These are phyloP conservation scores for Drosophila cyrtoloma DNA, from an alignment of 2,888 invertebrate genomes.

Conservation along the genomic window DNA sequence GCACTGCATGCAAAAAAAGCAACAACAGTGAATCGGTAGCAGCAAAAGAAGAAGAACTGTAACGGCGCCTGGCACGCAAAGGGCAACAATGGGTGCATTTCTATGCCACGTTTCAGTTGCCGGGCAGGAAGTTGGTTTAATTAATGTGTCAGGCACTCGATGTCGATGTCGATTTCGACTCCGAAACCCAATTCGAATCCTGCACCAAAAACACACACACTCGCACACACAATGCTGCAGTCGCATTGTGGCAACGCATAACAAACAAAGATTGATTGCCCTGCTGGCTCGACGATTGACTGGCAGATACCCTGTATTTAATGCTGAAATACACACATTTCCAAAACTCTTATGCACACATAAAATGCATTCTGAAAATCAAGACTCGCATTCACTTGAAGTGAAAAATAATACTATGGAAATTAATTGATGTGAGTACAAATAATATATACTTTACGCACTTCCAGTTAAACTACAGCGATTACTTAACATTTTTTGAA, in stretches of 20 bases:
- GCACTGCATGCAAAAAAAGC: slow-evolving; percentile 34
- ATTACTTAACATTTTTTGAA: no score
- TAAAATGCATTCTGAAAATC: neutral
- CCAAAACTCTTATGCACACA: neutral
- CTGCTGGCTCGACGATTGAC: neutral
- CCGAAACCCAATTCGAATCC: slow-evolving; percentile 34
- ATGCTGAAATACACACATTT: neutral
- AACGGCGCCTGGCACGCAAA: slow-evolving; percentile 47
- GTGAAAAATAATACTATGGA: neutral
- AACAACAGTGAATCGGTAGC: slow-evolving; percentile 14
- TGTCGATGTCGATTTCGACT: slow-evolving; percentile 1
- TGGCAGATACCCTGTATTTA: neutral
- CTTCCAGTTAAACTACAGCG: neutral
- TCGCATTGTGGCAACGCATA: slow-evolving; percentile 3
- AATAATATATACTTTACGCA: neutral
- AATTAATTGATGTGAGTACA: neutral
- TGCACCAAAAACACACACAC: slow-evolving; percentile 18
- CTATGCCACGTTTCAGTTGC: slow-evolving; percentile 11
- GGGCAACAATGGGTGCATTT: slow-evolving; percentile 34
- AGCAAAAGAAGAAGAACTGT: slow-evolving; percentile 9
- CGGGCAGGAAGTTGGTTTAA: slow-evolving; percentile 54
- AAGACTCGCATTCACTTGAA: neutral
- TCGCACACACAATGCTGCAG: slow-evolving; percentile 16
- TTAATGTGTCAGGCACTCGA: slow-evolving; percentile 52
- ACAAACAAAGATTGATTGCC: slow-evolving; percentile 20